Percentiles rank a stretch among this genome's conserved stretches.
Evolutionary conservation across 2,113 vertebrate genomes (phyloP).

Genomic region (Chitala chitala): DNA sequence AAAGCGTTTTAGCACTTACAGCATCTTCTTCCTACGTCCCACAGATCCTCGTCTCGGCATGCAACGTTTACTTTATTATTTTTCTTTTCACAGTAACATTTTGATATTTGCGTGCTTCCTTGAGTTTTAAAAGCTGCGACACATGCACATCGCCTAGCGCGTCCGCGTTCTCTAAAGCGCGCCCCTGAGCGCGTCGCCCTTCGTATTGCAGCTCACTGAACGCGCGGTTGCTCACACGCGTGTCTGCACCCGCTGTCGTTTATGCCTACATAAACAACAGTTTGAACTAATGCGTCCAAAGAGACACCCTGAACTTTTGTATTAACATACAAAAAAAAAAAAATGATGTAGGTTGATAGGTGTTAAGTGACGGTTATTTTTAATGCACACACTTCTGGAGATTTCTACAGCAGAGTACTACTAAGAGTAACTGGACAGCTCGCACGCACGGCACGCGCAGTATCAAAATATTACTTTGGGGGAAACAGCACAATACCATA

Average conservation of each 20-base stretch:
- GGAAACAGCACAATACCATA: no score
- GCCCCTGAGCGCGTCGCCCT: slow-evolving; percentile 15
- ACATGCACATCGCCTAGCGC: slow-evolving; percentile 65
- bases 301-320: no score
- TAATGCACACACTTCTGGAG: no score
- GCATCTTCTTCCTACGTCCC: background rate
- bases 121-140: slow-evolving; percentile 74
- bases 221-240: slow-evolving; percentile 16
- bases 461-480: no score
- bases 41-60: slow-evolving; percentile 31
- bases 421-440: no score
- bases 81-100: slow-evolving; percentile 41
- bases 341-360: no score
- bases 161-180: slow-evolving; percentile 33
- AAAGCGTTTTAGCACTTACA: background rate
- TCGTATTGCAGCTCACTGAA: slow-evolving; percentile 11
- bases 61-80: slow-evolving; percentile 27
- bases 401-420: no score
- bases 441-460: no score
- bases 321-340: no score
- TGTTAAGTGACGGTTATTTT: no score
- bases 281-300: no score
- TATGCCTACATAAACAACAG: background rate
- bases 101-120: slow-evolving; percentile 37
- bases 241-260: slow-evolving; percentile 15